phyloP scores from a whole-genome alignment of 2,797 vertebrate species.

The Bovichtus variegatus region DNA sequence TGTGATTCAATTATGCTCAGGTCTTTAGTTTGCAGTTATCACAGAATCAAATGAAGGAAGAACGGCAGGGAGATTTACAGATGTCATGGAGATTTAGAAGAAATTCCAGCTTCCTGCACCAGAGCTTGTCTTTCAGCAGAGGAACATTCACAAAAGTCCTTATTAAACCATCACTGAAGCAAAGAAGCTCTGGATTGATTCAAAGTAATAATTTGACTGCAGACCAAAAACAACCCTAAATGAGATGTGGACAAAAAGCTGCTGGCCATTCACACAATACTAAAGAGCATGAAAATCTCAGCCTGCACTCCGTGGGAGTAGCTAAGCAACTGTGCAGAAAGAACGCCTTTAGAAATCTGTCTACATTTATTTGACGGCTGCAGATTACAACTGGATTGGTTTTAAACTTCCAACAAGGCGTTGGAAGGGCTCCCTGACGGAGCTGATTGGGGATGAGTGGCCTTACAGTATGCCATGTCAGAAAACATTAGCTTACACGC shows the following conservation, averaged over 20 bases:
- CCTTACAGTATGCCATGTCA: constrained; percentile 71
- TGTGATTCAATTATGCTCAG: constrained; percentile 45
- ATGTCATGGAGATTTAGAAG: constrained; percentile 30
- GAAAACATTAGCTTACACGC: constrained; percentile 72
- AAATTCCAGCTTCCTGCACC: constrained; percentile 25
- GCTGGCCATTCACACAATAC: constrained; percentile 64
- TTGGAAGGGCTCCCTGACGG: constrained; percentile 72
- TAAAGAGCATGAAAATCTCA: constrained; percentile 69
- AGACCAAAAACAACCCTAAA: constrained; percentile 46
- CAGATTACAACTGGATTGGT: constrained; percentile 77
- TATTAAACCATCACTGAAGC: constrained; percentile 62
- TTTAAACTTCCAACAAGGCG: constrained; percentile 72
- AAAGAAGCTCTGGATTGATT: constrained; percentile 52
- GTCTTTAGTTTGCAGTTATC: constrained; percentile 31
- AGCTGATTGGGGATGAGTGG: constrained; percentile 69
- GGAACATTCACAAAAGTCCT: constrained; percentile 41
- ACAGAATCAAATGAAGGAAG: constrained; percentile 17
- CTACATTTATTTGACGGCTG: constrained; percentile 75
- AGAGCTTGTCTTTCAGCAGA: constrained; percentile 21
- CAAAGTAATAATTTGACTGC: constrained; percentile 66
- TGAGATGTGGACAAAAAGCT: constrained; percentile 56
- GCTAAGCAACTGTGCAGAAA: constrained; percentile 73
- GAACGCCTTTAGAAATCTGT: constrained; percentile 71
- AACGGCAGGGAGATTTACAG: constrained; percentile 29
- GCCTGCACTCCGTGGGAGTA: constrained; percentile 72